Base-by-base conservation (phyloP, 2,888 invertebrate genomes). In the Trichogramma evanescens region DNA sequence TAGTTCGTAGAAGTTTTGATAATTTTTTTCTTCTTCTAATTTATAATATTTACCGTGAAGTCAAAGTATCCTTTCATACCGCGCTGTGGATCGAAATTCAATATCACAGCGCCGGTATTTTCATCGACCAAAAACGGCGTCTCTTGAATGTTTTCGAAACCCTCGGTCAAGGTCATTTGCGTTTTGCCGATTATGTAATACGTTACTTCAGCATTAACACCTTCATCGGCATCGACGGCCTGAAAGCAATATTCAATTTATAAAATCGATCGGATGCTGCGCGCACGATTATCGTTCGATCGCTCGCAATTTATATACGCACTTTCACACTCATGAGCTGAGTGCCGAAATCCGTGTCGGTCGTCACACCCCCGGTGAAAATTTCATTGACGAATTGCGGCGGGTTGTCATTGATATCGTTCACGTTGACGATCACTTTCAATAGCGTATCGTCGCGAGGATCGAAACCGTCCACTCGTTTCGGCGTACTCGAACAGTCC, bases 41-140 rank as follows among this genome's bases (percentile, higher is more conserved):
- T 49, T n/a, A 48, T 49, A 42, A 50, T 51, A 9, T 75, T 72
- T 74, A 89, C 89, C 85, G 88, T 87, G 71, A 95, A 94, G 79
- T 94, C 92, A 74, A 96, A 96, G 77, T 95, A 95, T 48, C 96
- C 97, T 74, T 95, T 95, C 96, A 95, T 95, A 58, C 92, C 91
- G 69, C 92, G 89, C 75, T 95, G 95, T 0, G 96, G 96, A 80
- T 95, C 95, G 73, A 96, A 95, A 78, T 96, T 95, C 4, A 97
- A 81, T 61, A 86, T 86, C 39, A 97, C 86, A 1, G 88, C 88
- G 0, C 95, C 94, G 0, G 90, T 89, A n/a, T 88, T 84, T 48
- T 80, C 80, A 70, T 95, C 88, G 2, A 94, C 87, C 5, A 93
- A 79, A 78, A 95, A 95, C 0, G 94, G 93, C 0, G 88, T 83